Conservation (phyloP, 2,888 invertebrate species). For the Muscina levida region DNA sequence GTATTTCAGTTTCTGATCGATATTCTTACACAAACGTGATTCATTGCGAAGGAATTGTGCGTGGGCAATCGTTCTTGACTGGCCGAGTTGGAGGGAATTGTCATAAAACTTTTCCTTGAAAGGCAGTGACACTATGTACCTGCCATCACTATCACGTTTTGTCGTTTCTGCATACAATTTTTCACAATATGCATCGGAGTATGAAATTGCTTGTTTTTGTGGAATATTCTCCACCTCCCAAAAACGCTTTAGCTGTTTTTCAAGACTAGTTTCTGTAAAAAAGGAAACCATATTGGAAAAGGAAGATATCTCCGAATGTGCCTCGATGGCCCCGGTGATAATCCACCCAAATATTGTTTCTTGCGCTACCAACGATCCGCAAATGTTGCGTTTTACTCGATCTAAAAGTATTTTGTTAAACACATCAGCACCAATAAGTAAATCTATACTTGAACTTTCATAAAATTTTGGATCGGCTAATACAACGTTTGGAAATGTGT, state of each 20-base stretch:
- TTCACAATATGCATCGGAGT: too few species aligned
- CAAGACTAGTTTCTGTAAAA: too few species aligned
- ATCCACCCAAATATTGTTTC: slow-evolving; percentile 18
- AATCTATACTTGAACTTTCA: neutral
- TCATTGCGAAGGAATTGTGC: neutral
- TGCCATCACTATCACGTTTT: neutral
- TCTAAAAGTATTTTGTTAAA: neutral
- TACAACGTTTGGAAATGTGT: neutral
- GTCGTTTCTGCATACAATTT: too few species aligned
- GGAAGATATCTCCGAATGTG: neutral
- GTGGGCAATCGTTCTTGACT: neutral
- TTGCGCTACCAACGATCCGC: slow-evolving; percentile 3
- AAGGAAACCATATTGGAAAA: neutral
- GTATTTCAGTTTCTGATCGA: too few species aligned
- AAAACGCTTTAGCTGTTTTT: too few species aligned
- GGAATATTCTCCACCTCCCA: too few species aligned
- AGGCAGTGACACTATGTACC: slow-evolving; percentile 16
- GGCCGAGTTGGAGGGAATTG: neutral
- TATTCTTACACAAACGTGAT: too few species aligned
- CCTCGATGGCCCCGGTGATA: too few species aligned
- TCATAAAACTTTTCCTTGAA: slow-evolving; percentile 7
- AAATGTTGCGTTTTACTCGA: neutral
- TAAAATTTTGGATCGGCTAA: slow-evolving; percentile 2
- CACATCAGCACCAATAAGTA: neutral
- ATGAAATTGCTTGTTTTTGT: too few species aligned